These are phyloP conservation scores for Acleris laterana DNA, from an alignment of 2,888 invertebrate genomes.

Conservation along the genomic window DNA sequence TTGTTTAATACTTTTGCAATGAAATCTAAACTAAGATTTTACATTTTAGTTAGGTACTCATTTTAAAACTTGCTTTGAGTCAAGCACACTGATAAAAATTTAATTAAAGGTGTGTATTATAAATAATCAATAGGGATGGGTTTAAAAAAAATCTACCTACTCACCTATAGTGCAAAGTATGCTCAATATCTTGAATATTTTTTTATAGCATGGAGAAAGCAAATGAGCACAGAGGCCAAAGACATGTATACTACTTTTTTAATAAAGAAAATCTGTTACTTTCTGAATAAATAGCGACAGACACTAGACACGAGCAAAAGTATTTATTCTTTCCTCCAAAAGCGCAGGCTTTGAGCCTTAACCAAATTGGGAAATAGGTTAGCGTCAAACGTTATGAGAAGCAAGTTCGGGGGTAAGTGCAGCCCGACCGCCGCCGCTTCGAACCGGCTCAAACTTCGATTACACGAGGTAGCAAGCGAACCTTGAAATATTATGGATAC, in stretches of 20 bases:
- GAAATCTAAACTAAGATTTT: too few relatives aligned
- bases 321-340: background rate
- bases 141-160: too few relatives aligned
- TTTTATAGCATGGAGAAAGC: too few relatives aligned
- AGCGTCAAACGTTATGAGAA: slow-evolving; percentile 29
- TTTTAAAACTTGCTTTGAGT: background rate
- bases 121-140: too few relatives aligned
- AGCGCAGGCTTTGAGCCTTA: background rate
- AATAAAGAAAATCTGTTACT: background rate
- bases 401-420: slow-evolving; percentile 49
- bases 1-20: too few relatives aligned
- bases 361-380: slow-evolving; percentile 7
- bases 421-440: slow-evolving; percentile 57
- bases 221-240: too few relatives aligned
- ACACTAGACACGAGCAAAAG: background rate
- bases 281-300: background rate
- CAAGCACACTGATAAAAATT: too few relatives aligned
- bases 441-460: slow-evolving; percentile 61
- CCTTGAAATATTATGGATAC: slow-evolving; percentile 67
- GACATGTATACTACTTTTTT: too few relatives aligned
- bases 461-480: slow-evolving; percentile 62
- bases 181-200: too few relatives aligned
- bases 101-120: too few relatives aligned
- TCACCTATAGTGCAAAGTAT: too few relatives aligned
- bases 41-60: background rate